Conservation (phyloP, 1,140 invertebrate genomes). For the Drosophila tropicalis region DNA sequence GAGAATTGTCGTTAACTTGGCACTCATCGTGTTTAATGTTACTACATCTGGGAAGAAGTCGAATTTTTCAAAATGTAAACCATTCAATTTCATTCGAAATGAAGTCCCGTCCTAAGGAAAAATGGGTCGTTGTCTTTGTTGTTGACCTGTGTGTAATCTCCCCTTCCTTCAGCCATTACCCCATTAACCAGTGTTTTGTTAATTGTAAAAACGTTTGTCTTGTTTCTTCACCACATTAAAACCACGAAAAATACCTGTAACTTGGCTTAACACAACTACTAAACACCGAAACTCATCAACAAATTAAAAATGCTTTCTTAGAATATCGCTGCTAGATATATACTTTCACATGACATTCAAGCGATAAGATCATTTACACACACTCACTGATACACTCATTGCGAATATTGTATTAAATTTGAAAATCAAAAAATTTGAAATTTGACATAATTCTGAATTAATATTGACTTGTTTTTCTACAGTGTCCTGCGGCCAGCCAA, state of each 20-base stretch:
- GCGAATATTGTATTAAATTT: background rate
- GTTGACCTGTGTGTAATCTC: slow-evolving; percentile 24
- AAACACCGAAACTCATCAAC: slow-evolving; percentile 13
- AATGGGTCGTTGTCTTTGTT: slow-evolving; percentile 1
- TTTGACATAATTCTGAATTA: background rate
- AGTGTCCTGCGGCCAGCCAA: slow-evolving; percentile 65
- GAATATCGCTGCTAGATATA: background rate
- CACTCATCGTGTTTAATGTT: no score
- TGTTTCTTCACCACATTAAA: slow-evolving; percentile 53
- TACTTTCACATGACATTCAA: background rate
- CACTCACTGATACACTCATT: background rate
- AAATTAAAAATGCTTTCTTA: slow-evolving; percentile 8
- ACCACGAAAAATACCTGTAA: slow-evolving; percentile 9
- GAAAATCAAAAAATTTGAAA: background rate
- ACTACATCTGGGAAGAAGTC: no score
- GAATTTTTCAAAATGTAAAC: no score
- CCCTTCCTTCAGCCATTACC: no score
- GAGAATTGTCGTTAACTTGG: no score
- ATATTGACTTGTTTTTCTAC: background rate
- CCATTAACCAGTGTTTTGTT: slow-evolving; percentile 40
- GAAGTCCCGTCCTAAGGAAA: slow-evolving; percentile 7
- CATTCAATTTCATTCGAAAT: no score
- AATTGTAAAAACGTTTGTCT: slow-evolving; percentile 75
- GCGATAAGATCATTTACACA: background rate
- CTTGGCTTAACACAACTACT: slow-evolving; percentile 14